Evolutionary conservation across 2,888 invertebrate species (phyloP), one percentile per base, ranked within the genome.

Genomic region (Melitaea athalia): DNA sequence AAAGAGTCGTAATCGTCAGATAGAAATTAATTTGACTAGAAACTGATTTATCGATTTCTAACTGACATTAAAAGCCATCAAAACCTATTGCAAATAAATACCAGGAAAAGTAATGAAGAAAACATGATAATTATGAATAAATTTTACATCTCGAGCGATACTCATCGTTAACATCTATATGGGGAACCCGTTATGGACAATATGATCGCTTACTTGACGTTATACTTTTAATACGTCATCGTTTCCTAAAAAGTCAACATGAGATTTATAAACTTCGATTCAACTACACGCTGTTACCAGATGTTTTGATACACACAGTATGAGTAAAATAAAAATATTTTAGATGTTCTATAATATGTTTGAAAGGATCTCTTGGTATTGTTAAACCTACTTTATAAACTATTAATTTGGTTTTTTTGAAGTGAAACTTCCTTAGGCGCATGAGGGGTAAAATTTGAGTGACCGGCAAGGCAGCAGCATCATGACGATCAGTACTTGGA

Each of bases 231-330:
- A 62, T 66, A 69, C 62, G 60, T 62, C 69, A 71, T 67, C 53
- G 43, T 64, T 71, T 69, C 59, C 67, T 64, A 64, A 59, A n/a
- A 67, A 72, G 63, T 33, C 63, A 45, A 45, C 50, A 47, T 53
- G 49, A 64, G 70, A 72, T 68, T 72, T 72, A 72, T 70, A 70
- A 70, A 65, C 63, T 65, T 62, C 43, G 62, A 42, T 55, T 12
- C 50, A 42, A 14, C 33, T 53, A 62, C 67, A 66, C 62, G 61
- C 61, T 72, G 74, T 59, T 12, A 45, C 69, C 74, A 72, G 64
- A 71, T 74, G 74, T 63, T 61, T 52, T 24, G 11, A 50, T 33
- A 33, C 24, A 24, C 53, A 12, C 10, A 24, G 24, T 53, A 31
- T 15, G 17, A 50, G 50, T 15, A 8, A 11, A 24, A 53, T 31